Conservation (phyloP, 2,113 vertebrate species). For the Charadrius vociferus region DNA sequence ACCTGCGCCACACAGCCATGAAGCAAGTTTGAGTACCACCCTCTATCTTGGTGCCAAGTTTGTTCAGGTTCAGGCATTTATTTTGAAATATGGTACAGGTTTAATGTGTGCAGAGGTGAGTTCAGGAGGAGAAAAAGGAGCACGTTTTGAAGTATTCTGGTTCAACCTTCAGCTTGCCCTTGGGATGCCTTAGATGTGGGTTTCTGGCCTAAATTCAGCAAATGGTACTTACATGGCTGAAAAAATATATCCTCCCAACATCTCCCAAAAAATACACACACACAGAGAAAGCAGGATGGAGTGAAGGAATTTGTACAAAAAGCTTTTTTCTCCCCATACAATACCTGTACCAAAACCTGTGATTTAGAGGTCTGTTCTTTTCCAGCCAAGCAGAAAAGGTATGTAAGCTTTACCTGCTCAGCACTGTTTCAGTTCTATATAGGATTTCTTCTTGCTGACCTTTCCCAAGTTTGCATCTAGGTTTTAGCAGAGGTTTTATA, state of each 20-base stretch:
- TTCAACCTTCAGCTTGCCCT: background rate
- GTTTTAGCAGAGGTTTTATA: background rate
- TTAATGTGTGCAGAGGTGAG: background rate
- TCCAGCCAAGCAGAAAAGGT: background rate
- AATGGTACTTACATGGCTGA: background rate
- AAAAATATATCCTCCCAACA: background rate
- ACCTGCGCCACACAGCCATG: rapidly evolving
- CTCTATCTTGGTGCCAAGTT: background rate
- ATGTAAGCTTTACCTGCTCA: background rate
- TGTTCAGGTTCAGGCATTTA: background rate
- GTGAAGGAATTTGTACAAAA: background rate
- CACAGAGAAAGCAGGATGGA: background rate
- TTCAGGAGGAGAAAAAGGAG: background rate
- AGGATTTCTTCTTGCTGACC: background rate
- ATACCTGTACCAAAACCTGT: background rate
- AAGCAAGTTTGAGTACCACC: background rate
- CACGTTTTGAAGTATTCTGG: rapidly evolving
- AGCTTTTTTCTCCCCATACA: rapidly evolving
- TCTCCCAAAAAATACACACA: background rate
- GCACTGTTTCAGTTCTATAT: background rate
- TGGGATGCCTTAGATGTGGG: background rate
- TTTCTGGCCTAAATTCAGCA: background rate
- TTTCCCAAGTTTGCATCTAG: background rate
- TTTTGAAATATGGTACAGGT: background rate
- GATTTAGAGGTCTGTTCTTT: background rate